These are phyloP conservation scores for Ardeotis arabs DNA, from an alignment of 2,113 vertebrate genomes.

Conservation along the genomic window DNA sequence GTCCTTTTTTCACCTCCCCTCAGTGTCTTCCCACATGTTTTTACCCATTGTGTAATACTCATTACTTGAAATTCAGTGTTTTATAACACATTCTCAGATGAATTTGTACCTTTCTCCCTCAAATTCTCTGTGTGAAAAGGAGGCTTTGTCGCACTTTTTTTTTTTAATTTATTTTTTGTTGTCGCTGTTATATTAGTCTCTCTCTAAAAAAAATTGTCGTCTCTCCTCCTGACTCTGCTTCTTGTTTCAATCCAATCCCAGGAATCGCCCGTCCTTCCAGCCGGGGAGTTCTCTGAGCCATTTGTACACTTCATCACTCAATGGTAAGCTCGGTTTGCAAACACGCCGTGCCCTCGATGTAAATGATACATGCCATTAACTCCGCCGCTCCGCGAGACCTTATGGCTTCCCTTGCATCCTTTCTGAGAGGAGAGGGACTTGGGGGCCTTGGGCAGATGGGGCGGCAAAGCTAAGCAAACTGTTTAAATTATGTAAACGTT, in stretches of 20 bases:
- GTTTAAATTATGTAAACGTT: constrained; percentile 84
- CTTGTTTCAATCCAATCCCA: constrained; percentile 67
- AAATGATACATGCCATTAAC: constrained; percentile 80
- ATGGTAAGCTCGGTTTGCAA: constrained; percentile 87
- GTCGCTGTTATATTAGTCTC: not conserved
- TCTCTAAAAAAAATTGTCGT: not conserved
- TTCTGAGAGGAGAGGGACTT: constrained; percentile 68
- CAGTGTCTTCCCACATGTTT: constrained; percentile 73
- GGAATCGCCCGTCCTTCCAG: constrained; percentile 96
- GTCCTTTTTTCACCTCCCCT: constrained; percentile 81
- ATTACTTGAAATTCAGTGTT: constrained; percentile 73
- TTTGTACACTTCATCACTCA: constrained; percentile 99
- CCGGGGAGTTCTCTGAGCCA: constrained; percentile 93
- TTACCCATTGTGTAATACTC: constrained; percentile 72
- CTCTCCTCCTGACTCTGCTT: constrained; percentile 52
- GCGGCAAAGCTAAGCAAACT: constrained; percentile 78
- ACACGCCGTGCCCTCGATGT: constrained; percentile 75
- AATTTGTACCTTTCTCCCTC: constrained; percentile 14
- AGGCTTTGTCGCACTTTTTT: not conserved
- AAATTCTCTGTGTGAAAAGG: not conserved
- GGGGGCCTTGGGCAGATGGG: constrained; percentile 78
- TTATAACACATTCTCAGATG: constrained; percentile 46
- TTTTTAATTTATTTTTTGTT: not conserved
- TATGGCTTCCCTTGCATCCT: constrained; percentile 72
- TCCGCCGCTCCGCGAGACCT: constrained; percentile 66